Base-by-base conservation (phyloP, 2,888 invertebrate species). In the Galerucella pusilla region DNA sequence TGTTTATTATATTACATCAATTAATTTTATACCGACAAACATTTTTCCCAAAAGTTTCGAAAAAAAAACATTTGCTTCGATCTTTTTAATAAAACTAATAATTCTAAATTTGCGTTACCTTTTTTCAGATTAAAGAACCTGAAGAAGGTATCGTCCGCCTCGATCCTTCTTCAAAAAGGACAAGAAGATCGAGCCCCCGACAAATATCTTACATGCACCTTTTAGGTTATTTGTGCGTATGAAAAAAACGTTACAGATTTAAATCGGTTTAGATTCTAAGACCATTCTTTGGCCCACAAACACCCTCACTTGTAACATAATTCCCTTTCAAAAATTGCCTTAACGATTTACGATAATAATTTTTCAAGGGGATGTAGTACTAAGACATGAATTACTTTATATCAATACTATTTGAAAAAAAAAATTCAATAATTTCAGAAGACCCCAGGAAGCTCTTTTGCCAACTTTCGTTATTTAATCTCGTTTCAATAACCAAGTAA, bases 171-270 rank as follows among this genome's bases (percentile, higher is more conserved):
- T 66, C 10, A 54, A 71, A 71, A 68, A 59, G 74, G 74, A 66
- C 69, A 70, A 73, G 75, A 60, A 69, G 61, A 77, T 64, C 68
- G 68, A 74, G 74, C 80, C 83, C 84, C 84, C 82, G 79, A 78
- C 83, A 80, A 81, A 83, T 84, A 84, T 85, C 85, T 84, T 85
- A 85, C 85, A 85, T 85, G 82, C 84, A 84, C 84, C 84, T 85
- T 84, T 82, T 81, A 82, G 80, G 81, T 80, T 84, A 81, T 83
- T 83, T 83, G 83, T 79, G 76, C 75, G 76, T 75, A 79, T 76
- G 82, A 79, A 83, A 52, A 52, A 82, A 83, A 84, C 85, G 85
- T 85, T 85, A 85, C 83, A 81, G 73, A 73, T 73, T 73, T 42
- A 71, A 76, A 76, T 76, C 76, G 76, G 71, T 76, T 76, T 76